A percentile compares a stretch with the other conserved stretches of the same genome.
phyloP scores from a whole-genome alignment of 1,140 invertebrate genomes.

The Leptoteleia sp. region DNA sequence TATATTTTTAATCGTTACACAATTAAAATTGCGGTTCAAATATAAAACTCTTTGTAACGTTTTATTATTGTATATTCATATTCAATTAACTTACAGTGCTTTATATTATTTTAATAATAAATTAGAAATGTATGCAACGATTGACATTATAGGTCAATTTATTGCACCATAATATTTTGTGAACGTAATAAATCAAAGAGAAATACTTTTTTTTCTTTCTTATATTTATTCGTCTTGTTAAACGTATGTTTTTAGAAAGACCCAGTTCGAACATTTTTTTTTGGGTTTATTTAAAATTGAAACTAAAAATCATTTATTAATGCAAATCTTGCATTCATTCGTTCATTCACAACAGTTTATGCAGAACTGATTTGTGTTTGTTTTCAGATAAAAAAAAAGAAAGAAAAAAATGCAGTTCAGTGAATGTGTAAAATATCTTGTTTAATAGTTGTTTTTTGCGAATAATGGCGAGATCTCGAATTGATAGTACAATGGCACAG shows the following conservation, averaged over 20 bases:
- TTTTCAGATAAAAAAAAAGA: slow-evolving; percentile 23
- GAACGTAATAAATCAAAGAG: too few species aligned
- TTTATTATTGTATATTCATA: too few species aligned
- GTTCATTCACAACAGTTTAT: background rate
- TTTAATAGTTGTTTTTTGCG: slow-evolving; percentile 10
- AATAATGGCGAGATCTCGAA: slow-evolving; percentile 15
- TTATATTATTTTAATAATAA: too few species aligned
- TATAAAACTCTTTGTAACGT: too few species aligned
- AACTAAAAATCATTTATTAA: slow-evolving; percentile 8
- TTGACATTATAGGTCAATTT: too few species aligned
- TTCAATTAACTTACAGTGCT: too few species aligned
- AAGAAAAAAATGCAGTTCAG: slow-evolving; percentile 28
- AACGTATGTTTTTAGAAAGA: background rate
- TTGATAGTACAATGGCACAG: slow-evolving; percentile 30
- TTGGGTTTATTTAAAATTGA: too few species aligned
- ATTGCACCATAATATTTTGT: too few species aligned
- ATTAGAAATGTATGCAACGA: too few species aligned
- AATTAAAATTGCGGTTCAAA: background rate
- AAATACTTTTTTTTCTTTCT: too few species aligned
- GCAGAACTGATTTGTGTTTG: background rate
- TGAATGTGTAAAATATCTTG: slow-evolving; percentile 32
- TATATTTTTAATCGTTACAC: background rate
- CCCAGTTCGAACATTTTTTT: background rate
- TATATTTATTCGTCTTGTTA: too few species aligned
- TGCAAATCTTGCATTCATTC: slow-evolving; percentile 4